Base-by-base conservation (phyloP, 2,113 vertebrate species). In the Tiliqua scincoides region DNA sequence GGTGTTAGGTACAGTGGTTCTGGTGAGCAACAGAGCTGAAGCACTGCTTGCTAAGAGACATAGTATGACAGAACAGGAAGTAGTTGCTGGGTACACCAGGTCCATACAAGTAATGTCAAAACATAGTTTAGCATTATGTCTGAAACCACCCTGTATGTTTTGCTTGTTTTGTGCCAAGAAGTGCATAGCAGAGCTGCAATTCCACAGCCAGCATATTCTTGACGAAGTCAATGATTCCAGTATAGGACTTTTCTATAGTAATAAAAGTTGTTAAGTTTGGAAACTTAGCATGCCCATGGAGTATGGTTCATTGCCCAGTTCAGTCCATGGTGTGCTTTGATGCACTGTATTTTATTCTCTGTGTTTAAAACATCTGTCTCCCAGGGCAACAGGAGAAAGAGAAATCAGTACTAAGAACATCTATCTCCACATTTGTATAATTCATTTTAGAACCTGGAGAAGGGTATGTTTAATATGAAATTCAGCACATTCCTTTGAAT, bases 391-490 rank as follows among this genome's bases (percentile, higher is more conserved):
- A 84, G 17, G 74, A 30, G 57, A 73, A 1, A 1, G 2, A 59
- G 20, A 67, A 54, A 30, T 77, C 85, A 9, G 3, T 62, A 81
- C 5, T 5, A 80, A 59, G 4, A 82, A 82, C 80, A 70, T 63
- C 82, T 74, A 8, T 14, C 30, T 30, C 2, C 43, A 57, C 17
- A 85, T 71, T 85, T 79, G 25, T 77, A 59, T 15, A 6, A 91
- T 52, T 17, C 73, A 12, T n/a, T 80, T 85, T 8, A 76, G 23
- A 68, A 76, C 37, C 15, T n/a, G 57, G 68, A 75, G 40, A 82
- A 67, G 48, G 48, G 18, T 62, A 87, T 2, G 70, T 82, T 89
- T 85, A 87, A 88, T n/a, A 35, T 27, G 35, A 59, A 72, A 40
- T 35, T 72, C 67, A 61, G 21, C 8, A 15, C 5, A 43, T 83